A percentile compares a stretch with the other conserved stretches of the same genome.
Evolutionary conservation across 2,797 vertebrate genomes (phyloP).

Genomic region (Propithecus deckenii): DNA sequence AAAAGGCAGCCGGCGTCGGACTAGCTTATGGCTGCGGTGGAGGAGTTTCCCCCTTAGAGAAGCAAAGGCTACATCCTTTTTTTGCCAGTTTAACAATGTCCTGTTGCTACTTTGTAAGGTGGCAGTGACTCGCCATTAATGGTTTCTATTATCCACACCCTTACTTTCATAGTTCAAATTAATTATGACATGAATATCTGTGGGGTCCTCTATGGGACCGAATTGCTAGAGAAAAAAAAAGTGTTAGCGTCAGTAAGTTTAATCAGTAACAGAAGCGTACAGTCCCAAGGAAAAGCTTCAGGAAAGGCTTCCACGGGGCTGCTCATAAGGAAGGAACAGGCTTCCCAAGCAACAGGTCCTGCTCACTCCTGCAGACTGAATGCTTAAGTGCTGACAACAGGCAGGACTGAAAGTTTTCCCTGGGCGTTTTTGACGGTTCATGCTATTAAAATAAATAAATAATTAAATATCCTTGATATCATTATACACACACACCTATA

Average conservation of each 20-base stretch:
- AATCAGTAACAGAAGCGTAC: constrained; percentile 3
- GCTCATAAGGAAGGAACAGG: neutral
- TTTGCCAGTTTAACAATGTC: neutral
- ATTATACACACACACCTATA: neutral
- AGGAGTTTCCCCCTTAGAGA: neutral
- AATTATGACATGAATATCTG: constrained; percentile 9
- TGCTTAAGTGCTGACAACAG: neutral
- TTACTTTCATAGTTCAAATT: constrained; percentile 35
- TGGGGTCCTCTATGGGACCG: neutral
- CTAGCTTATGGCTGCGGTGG: neutral
- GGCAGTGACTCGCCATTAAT: neutral
- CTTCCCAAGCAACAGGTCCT: neutral
- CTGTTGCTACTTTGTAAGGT: neutral
- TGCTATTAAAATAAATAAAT: neutral
- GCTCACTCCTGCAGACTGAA: neutral
- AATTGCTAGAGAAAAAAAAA: neutral
- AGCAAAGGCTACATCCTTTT: neutral
- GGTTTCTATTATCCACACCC: neutral
- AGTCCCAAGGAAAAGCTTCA: neutral
- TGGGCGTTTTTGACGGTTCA: neutral
- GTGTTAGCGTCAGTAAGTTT: neutral
- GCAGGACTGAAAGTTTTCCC: neutral
- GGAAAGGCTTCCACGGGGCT: neutral
- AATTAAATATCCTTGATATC: neutral
- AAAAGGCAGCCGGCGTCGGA: neutral